These are phyloP conservation scores for Pammene aurita DNA, from an alignment of 2,888 invertebrate species.

Conservation along the genomic window DNA sequence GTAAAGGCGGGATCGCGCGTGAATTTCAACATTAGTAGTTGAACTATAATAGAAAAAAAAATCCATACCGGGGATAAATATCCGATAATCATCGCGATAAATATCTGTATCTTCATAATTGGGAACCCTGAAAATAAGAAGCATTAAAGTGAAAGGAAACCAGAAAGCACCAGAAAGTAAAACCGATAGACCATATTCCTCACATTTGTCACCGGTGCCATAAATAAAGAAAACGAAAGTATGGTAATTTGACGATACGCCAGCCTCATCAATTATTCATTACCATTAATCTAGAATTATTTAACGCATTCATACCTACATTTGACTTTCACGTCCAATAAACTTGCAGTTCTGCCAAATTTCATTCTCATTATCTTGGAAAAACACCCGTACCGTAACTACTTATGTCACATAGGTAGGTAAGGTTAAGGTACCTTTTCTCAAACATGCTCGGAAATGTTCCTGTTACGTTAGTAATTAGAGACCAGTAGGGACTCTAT, in stretches of 20 bases:
- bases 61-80: too few species aligned
- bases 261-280: constrained; percentile 54
- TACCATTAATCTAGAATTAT: constrained; percentile 45
- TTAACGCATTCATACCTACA: constrained; percentile 19
- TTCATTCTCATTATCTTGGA: background rate
- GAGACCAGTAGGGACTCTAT: too few species aligned
- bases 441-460: too few species aligned
- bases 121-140: too few species aligned
- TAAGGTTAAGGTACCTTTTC: too few species aligned
- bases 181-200: constrained; percentile 12
- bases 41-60: too few species aligned
- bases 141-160: too few species aligned
- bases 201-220: constrained; percentile 38
- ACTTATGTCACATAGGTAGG: background rate
- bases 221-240: constrained; percentile 60
- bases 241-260: constrained; percentile 48
- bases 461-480: too few species aligned
- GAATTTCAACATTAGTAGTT: too few species aligned
- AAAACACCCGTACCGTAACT: background rate
- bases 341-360: constrained; percentile 4
- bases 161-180: constrained; percentile 25
- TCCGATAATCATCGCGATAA: too few species aligned
- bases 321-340: constrained; percentile 29
- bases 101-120: too few species aligned
- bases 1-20: too few species aligned